Evolutionary conservation across 2,888 invertebrate genomes (phyloP).

Genomic region (Cryptocephalus moraei): DNA sequence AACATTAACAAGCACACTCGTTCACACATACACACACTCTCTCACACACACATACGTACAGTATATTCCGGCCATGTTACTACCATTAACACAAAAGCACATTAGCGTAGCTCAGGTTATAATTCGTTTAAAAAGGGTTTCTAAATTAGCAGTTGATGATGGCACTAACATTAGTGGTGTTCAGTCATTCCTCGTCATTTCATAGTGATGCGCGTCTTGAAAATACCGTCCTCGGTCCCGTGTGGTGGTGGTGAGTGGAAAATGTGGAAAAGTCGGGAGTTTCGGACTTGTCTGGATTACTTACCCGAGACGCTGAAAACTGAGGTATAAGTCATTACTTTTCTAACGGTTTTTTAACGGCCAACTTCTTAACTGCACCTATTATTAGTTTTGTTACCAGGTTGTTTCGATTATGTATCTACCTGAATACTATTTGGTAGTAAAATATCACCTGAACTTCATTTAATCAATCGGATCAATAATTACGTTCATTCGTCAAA

Average conservation of each 20-base stretch:
- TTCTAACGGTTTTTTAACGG: too few species aligned
- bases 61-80: neutral
- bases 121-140: conserved; percentile 40
- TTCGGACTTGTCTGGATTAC: neutral
- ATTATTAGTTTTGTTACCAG: too few species aligned
- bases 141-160: conserved; percentile 41
- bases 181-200: conserved; percentile 34
- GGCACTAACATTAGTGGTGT: conserved; percentile 35
- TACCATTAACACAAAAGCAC: conserved; percentile 34
- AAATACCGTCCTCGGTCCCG: conserved; percentile 7
- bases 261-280: neutral
- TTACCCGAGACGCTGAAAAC: neutral
- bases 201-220: conserved; percentile 21
- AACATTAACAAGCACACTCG: too few species aligned
- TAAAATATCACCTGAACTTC: too few species aligned
- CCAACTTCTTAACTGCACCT: too few species aligned
- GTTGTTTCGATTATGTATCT: too few species aligned
- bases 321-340: neutral
- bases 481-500: too few species aligned
- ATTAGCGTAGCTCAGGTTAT: conserved; percentile 33
- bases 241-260: neutral
- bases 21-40: too few species aligned
- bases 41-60: too few species aligned
- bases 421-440: too few species aligned
- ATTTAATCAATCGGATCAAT: too few species aligned